These are phyloP conservation scores for Cantharis flavilabris DNA, from an alignment of 2,888 invertebrate species.

Conservation along the genomic window DNA sequence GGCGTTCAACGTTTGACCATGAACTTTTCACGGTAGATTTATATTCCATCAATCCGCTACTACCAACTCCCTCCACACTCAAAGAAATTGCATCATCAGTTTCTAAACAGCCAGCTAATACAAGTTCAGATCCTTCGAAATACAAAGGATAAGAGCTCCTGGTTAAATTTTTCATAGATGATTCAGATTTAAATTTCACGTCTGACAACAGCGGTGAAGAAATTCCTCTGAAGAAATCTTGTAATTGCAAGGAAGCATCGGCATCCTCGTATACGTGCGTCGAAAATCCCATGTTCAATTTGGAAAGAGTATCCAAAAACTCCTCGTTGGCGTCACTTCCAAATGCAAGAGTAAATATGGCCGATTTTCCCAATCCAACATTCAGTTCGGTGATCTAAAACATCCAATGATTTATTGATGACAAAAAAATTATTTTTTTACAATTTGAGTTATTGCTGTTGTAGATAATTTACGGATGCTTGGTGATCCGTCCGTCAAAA, in stretches of 20 bases:
- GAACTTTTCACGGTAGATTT: background rate
- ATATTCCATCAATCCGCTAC: background rate
- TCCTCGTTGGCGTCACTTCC: constrained; percentile 54
- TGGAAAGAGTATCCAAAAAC: constrained; percentile 54
- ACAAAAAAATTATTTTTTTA: background rate
- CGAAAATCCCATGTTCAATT: constrained; percentile 54
- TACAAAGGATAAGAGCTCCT: constrained; percentile 58
- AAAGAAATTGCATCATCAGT: background rate
- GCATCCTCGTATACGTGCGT: constrained; percentile 55
- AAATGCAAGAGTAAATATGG: constrained; percentile 56
- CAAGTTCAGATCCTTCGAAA: constrained; percentile 62
- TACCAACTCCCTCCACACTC: background rate
- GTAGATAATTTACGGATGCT: background rate
- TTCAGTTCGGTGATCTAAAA: constrained; percentile 2
- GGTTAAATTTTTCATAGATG: constrained; percentile 53
- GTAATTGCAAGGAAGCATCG: constrained; percentile 53
- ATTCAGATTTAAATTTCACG: constrained; percentile 38
- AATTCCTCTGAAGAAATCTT: constrained; percentile 54
- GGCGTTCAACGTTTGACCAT: constrained; percentile 53
- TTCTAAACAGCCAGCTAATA: constrained; percentile 59
- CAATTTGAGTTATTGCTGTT: background rate
- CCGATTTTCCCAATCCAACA: constrained; percentile 13
- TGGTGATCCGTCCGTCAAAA: background rate
- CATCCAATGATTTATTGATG: background rate
- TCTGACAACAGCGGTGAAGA: constrained; percentile 55